Conservation (phyloP, 2,888 invertebrate species). For the Rhamnusium bicolor region DNA sequence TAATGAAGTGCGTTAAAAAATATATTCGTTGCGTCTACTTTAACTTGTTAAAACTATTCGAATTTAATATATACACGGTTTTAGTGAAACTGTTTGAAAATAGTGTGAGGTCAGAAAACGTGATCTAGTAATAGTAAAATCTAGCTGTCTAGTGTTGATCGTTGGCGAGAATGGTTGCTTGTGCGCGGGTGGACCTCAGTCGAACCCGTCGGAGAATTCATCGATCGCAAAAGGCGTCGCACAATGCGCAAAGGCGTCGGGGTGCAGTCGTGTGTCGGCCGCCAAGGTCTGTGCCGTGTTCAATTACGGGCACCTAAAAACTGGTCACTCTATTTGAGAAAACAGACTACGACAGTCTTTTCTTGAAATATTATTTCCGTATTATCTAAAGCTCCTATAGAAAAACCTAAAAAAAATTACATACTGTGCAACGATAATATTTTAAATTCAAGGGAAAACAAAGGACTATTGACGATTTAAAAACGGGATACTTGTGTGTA, state of each 20-base stretch:
- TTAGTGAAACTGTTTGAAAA: neutral
- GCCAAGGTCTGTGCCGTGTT: slow-evolving; percentile 61
- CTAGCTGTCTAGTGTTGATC: neutral
- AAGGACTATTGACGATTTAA: neutral
- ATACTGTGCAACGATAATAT: neutral
- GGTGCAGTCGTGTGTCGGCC: slow-evolving; percentile 66
- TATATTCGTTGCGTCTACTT: neutral
- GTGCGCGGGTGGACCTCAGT: neutral
- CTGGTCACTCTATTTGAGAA: neutral
- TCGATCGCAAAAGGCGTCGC: slow-evolving; percentile 66
- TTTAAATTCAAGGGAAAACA: neutral
- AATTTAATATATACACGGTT: neutral
- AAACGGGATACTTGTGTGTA: neutral
- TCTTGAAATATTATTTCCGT: neutral
- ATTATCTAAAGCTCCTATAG: neutral
- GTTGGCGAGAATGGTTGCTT: neutral
- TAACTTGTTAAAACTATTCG: neutral
- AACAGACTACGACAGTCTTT: neutral
- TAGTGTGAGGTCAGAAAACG: neutral
- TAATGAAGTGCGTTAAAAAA: neutral
- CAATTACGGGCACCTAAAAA: slow-evolving; percentile 19
- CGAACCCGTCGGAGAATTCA: slow-evolving; percentile 53
- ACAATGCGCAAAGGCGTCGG: slow-evolving; percentile 65
- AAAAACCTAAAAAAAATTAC: neutral
- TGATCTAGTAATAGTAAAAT: neutral